Percentiles rank a stretch among this genome's conserved stretches.
Evolutionary conservation across 1,140 invertebrate genomes (phyloP).

Genomic region (Hermatobates lingyangjiaoensis): DNA sequence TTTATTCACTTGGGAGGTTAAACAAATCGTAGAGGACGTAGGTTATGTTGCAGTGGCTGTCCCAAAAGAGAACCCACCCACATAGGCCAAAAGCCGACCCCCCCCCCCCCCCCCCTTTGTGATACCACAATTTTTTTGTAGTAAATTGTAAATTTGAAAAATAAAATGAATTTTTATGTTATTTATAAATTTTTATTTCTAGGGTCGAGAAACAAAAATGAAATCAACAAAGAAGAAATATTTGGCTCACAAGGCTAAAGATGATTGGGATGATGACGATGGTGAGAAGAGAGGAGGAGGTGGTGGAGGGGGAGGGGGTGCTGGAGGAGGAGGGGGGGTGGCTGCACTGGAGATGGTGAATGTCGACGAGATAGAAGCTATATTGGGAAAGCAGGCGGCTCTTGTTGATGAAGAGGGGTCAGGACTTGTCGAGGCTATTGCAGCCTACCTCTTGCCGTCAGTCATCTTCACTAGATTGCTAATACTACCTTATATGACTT

Average conservation of each 20-base stretch:
- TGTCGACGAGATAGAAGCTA: constrained; percentile 42
- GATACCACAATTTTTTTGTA: neutral
- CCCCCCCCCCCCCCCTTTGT: neutral
- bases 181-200: constrained; percentile 7
- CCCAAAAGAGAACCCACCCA: too few species aligned
- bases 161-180: neutral
- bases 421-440: constrained; percentile 22
- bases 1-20: too few species aligned
- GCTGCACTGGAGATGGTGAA: constrained; percentile 40
- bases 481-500: too few species aligned
- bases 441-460: constrained; percentile 36
- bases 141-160: neutral
- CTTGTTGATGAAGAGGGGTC: constrained; percentile 27
- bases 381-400: constrained; percentile 35
- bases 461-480: too few species aligned
- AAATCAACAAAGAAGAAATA: constrained; percentile 71
- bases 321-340: constrained; percentile 22
- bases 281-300: constrained; percentile 23
- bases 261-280: constrained; percentile 30
- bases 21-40: too few species aligned
- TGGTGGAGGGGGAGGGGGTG: constrained; percentile 24
- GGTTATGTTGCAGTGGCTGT: too few species aligned
- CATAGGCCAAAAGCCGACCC: neutral
- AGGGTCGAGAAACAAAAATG: constrained; percentile 84
- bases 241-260: constrained; percentile 29